A percentile compares a stretch with the other conserved stretches of the same genome.
Conservation (phyloP, 2,888 invertebrate genomes). For the Cyrtodaria siliqua region DNA sequence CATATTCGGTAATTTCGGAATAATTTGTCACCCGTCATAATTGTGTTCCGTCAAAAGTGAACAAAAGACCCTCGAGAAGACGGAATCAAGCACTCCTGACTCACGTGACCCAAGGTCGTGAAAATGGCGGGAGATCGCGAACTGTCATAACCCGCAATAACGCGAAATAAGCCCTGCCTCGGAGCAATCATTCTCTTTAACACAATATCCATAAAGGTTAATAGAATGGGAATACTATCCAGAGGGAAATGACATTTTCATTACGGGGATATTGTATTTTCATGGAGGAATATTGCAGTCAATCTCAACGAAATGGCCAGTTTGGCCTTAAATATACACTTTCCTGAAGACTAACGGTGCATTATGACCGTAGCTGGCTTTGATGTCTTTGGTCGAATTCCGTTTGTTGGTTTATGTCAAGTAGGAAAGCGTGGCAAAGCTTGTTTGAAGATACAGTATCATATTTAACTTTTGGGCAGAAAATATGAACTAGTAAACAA, state of each 20-base stretch:
- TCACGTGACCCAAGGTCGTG: slow-evolving; percentile 49
- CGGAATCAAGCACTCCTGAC: slow-evolving; percentile 32
- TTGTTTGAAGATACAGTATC: too few relatives aligned
- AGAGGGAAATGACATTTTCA: slow-evolving; percentile 3
- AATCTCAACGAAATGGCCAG: too few relatives aligned
- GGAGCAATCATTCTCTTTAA: slow-evolving; percentile 22
- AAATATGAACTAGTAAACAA: too few relatives aligned
- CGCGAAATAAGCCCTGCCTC: slow-evolving; percentile 20
- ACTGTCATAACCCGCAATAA: slow-evolving; percentile 43
- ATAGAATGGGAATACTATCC: slow-evolving; percentile 3
- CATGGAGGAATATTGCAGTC: neutral
- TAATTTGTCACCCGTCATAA: slow-evolving; percentile 49
- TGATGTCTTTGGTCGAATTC: too few relatives aligned
- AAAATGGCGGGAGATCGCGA: slow-evolving; percentile 46
- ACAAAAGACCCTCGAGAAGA: slow-evolving; percentile 41
- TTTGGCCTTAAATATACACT: too few relatives aligned
- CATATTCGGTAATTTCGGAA: slow-evolving; percentile 53
- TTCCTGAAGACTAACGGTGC: too few relatives aligned
- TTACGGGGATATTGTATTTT: neutral
- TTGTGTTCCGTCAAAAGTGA: slow-evolving; percentile 16
- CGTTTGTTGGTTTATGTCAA: too few relatives aligned
- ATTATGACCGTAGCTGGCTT: too few relatives aligned
- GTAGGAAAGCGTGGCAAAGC: too few relatives aligned
- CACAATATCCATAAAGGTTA: slow-evolving; percentile 28
- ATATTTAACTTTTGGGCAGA: too few relatives aligned